Conservation (phyloP, 2,888 invertebrate genomes). For the Oligia fasciuncula region DNA sequence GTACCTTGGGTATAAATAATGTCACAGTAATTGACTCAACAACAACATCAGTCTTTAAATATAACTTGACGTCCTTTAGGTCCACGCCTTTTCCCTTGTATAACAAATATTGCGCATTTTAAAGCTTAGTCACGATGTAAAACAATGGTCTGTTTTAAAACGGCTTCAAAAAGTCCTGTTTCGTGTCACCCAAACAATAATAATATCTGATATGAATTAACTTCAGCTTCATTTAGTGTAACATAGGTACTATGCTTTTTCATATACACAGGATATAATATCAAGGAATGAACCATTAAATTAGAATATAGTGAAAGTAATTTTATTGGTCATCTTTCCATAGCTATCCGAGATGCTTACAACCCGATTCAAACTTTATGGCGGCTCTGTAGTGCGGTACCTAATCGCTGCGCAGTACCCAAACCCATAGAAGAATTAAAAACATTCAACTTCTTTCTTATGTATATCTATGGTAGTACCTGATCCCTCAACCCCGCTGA, state of each 20-base stretch:
- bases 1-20: slow-evolving; percentile 23
- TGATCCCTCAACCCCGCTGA: neutral
- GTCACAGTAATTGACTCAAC: slow-evolving; percentile 6
- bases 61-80: slow-evolving; percentile 23
- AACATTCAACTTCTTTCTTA: too few relatives aligned
- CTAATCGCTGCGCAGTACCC: too few relatives aligned
- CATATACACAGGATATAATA: too few relatives aligned
- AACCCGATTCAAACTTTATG: too few relatives aligned
- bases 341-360: neutral
- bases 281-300: neutral
- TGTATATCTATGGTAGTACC: neutral
- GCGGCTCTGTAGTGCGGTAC: too few relatives aligned
- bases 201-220: slow-evolving; percentile 9
- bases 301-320: neutral
- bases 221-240: slow-evolving; percentile 1
- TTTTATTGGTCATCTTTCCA: neutral
- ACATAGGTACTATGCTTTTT: neutral
- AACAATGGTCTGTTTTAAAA: slow-evolving; percentile 34
- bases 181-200: slow-evolving; percentile 13
- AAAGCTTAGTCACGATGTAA: slow-evolving; percentile 22
- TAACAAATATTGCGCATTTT: slow-evolving; percentile 14
- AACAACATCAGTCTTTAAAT: slow-evolving; percentile 4
- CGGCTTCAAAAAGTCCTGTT: neutral
- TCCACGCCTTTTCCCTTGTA: slow-evolving; percentile 14
- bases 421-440: too few relatives aligned